Evolutionary conservation across 2,113 vertebrate species (phyloP), one percentile per base, ranked within the genome.

Genomic region (Anhinga rufa): DNA sequence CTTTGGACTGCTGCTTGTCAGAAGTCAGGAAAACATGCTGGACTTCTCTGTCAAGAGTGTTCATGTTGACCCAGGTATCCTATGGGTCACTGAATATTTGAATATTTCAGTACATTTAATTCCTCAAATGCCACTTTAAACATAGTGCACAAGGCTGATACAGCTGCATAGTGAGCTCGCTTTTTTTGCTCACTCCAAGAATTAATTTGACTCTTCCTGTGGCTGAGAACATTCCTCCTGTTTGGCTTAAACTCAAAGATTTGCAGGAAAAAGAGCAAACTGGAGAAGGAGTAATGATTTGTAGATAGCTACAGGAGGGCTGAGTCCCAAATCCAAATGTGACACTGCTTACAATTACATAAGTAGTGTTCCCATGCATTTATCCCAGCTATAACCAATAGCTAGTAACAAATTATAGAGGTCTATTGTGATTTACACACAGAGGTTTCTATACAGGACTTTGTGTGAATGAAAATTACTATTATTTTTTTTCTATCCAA

Each of bases 351-450:
- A 94, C 90, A 97, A 96, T 98, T 97, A 96, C 79, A 77, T 92
- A 97, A 97, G 96, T 92, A 81, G 58, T 85, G 64, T 96, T 97
- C 97, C 84, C 71, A 28, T 97, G 96, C 96, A 97, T 97, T 98
- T 98, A 97, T 98, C 97, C 62, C 93, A 96, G 95, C 95, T 96
- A 94, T 96, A 97, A 88, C 89, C 71, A 36, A 96, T 64, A 97
- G 95, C 85, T 96, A 96, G 95, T 97, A 97, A 97, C 91, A 98
- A 97, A 97, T 97, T 97, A 96, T 57, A 95, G 96, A 96, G 81
- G 54, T 52, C 79, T 79, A 91, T 88, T 90, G 88, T 22, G 92
- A 97, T 98, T 97, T 96, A 91, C 66, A 74, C 74, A 75, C 64
- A 87, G 85, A 97, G 88, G 48, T 91, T 98, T 98, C 87, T 97